Evolutionary conservation across 1,140 invertebrate species (phyloP).

Genomic region (Charaxes varanes): DNA sequence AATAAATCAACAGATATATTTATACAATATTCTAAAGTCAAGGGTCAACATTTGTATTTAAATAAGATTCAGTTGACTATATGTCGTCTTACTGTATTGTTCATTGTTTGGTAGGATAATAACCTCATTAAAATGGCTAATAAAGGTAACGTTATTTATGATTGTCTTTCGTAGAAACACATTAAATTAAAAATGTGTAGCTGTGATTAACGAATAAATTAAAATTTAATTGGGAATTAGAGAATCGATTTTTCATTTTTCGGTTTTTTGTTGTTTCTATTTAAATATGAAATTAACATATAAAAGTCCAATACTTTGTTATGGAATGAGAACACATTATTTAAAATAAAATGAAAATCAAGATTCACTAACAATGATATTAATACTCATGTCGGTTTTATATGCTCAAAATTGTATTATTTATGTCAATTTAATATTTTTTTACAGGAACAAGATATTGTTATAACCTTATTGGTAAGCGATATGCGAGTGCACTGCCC

Average conservation of each 20-base stretch:
- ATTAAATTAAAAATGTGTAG: too few species aligned
- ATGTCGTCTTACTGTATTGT: slow-evolving; percentile 4
- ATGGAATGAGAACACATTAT: too few species aligned
- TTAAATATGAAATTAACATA: too few species aligned
- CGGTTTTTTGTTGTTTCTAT: too few species aligned
- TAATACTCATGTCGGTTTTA: too few species aligned
- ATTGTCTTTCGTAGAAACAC: not conserved
- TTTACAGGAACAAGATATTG: slow-evolving; percentile 26
- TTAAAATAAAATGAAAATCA: too few species aligned
- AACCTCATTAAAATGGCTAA: slow-evolving; percentile 17
- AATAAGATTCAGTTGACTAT: slow-evolving; percentile 17
- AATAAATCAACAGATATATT: too few species aligned
- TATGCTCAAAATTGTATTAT: slow-evolving; percentile 1
- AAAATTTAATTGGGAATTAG: too few species aligned
- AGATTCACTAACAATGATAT: too few species aligned
- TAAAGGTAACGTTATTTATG: slow-evolving; percentile 14
- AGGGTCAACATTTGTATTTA: slow-evolving; percentile 11
- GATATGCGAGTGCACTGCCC: slow-evolving; percentile 41
- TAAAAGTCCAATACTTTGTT: too few species aligned
- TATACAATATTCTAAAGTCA: slow-evolving; percentile 1
- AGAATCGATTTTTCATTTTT: too few species aligned
- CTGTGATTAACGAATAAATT: too few species aligned
- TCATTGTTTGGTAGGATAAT: not conserved
- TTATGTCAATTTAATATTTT: slow-evolving; percentile 1
- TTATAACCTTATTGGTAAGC: slow-evolving; percentile 14